Conservation (phyloP, 2,113 vertebrate species). For the Axis porcinus region DNA sequence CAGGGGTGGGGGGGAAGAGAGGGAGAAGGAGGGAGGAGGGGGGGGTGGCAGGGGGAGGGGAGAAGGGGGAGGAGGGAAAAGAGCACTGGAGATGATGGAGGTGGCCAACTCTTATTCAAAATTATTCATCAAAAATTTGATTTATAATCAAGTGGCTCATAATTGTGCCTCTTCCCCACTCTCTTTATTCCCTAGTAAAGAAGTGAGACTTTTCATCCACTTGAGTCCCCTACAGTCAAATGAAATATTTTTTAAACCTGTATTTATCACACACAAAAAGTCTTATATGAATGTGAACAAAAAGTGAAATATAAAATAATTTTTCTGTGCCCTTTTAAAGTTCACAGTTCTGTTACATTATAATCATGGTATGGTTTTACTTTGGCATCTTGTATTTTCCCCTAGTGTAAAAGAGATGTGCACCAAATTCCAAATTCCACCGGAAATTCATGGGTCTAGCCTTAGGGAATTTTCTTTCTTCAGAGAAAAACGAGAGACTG, state of each 20-base stretch:
- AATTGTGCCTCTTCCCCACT: neutral
- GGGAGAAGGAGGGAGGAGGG: too few relatives aligned
- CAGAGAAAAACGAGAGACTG: neutral
- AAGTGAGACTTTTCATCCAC: neutral
- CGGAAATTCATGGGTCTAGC: neutral
- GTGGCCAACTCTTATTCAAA: neutral
- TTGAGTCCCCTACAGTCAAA: neutral
- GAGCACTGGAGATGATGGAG: accelerated
- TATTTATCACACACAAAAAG: neutral
- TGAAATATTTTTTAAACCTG: neutral
- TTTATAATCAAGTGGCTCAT: neutral
- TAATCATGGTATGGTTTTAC: neutral
- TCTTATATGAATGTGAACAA: neutral
- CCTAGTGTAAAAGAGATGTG: neutral
- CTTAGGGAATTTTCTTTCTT: neutral
- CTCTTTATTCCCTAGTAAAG: neutral
- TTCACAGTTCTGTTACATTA: neutral
- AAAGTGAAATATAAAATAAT: neutral
- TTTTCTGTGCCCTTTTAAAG: neutral
- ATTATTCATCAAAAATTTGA: neutral
- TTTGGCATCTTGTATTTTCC: neutral
- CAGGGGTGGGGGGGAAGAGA: too few relatives aligned
- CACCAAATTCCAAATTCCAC: neutral
- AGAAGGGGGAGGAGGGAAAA: neutral
- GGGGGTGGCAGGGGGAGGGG: too few relatives aligned